Evolutionary conservation across 2,113 vertebrate genomes (phyloP).

Genomic region (Onychostruthus taczanowskii): DNA sequence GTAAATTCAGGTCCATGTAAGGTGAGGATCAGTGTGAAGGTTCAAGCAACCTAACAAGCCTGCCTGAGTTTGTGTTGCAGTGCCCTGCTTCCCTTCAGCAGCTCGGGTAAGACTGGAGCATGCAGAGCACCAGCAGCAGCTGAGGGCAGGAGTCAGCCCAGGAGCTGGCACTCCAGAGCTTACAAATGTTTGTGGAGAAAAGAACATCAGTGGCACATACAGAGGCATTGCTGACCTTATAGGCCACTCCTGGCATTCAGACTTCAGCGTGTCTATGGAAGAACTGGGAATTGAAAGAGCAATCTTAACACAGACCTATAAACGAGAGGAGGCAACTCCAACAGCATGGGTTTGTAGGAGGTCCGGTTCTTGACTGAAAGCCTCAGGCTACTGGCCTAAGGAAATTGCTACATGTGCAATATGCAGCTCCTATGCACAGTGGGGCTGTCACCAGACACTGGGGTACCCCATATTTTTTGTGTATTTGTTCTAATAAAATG

Average conservation of each 20-base stretch:
- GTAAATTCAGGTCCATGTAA: background rate
- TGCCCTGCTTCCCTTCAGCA: background rate
- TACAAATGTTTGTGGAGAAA: background rate
- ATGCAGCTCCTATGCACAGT: background rate
- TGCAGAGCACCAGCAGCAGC: background rate
- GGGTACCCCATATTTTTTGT: background rate
- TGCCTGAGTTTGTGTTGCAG: background rate
- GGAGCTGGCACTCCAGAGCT: background rate
- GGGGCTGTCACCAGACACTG: background rate
- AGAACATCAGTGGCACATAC: background rate
- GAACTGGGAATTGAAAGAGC: background rate
- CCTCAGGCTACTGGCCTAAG: background rate
- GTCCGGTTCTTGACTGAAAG: background rate
- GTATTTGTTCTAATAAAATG: background rate
- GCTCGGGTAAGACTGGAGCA: background rate
- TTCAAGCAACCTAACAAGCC: background rate
- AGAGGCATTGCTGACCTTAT: background rate
- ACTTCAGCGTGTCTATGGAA: background rate
- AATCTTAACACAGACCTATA: background rate
- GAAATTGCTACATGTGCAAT: background rate
- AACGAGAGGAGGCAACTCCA: background rate
- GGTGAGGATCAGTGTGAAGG: constrained; percentile 7
- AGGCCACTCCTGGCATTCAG: background rate
- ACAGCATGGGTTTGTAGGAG: background rate
- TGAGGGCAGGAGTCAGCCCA: background rate